Base-by-base conservation (phyloP, 2,888 invertebrate species). In the Apomyelois bistriatella region DNA sequence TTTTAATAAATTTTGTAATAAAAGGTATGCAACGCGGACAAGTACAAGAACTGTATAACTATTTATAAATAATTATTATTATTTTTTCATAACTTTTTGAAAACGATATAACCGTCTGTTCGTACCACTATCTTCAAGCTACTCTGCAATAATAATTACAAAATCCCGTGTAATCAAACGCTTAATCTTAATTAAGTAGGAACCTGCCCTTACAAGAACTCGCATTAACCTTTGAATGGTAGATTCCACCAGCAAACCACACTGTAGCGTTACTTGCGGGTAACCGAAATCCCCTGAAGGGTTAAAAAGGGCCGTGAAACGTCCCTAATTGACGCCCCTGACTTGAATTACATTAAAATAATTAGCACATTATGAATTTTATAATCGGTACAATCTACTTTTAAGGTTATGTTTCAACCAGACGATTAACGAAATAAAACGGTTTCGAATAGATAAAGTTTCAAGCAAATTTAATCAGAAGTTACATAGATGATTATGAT, bases 341-440 rank as follows among this genome's bases (percentile, higher is more conserved):
- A 64, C 60, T 60, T 54, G 60, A 65, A 65, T 63, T 57, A 58
- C 59, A 62, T 62, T 62, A 61, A 56, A 60, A 57, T 60, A 53
- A 55, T 58, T 51, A 55, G 48, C 51, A 51, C 55, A 53, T 55
- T 53, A 57, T 53, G 57, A 59, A 56, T 58, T 54, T 55, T 48
- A 32, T 47, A 48, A 49, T 46, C 13, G 41, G 28, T 28, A 37
- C 22, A 48, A 48, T 37, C 22, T 22, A 17, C 48, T 48, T 48
- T 48, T 48, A 48, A 38, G 28, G 38, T 37, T 37, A 48, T 40
- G n/a, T 30, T 46, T 10, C 15, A 46, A 32, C 9, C 16, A 32
- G 32, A 46, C 46, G 46, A 46, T 46, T 46, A 15, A 15, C n/a
- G n/a, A n/a, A n/a, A n/a, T n/a, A n/a, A n/a, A n/a, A n/a, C n/a